These are phyloP conservation scores for Zapus hudsonius DNA, from an alignment of 2,113 vertebrate genomes.

Conservation along the genomic window DNA sequence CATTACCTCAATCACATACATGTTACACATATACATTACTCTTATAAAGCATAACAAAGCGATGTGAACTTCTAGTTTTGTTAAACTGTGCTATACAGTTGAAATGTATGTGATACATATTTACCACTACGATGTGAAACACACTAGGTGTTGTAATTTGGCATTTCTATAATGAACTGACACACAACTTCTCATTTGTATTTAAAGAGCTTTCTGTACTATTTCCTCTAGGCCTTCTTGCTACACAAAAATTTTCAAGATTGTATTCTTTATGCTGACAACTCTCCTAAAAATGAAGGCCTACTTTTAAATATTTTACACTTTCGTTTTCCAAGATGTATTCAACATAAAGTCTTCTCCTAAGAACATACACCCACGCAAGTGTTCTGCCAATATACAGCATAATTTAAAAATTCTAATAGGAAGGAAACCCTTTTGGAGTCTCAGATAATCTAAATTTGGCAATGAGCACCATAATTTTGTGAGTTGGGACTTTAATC, in stretches of 20 bases:
- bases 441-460: background rate
- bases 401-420: background rate
- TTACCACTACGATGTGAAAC: background rate
- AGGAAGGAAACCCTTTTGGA: background rate
- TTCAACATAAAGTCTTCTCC: background rate
- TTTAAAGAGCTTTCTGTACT: background rate
- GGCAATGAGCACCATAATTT: background rate
- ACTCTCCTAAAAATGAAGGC: background rate
- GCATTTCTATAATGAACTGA: background rate
- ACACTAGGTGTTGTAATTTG: background rate
- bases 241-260: background rate
- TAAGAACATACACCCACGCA: background rate
- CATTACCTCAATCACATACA: background rate
- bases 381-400: background rate
- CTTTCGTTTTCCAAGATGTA: conserved; percentile 58
- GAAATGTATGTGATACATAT: background rate
- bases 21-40: background rate
- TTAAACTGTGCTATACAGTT: background rate
- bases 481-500: conserved; percentile 23
- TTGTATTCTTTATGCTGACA: background rate
- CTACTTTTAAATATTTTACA: background rate
- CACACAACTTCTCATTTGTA: background rate
- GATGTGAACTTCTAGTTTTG: background rate
- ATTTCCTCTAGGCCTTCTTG: background rate
- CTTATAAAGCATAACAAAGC: background rate